Base-by-base conservation (phyloP, 2,888 invertebrate genomes). In the Lampropteryx suffumata region DNA sequence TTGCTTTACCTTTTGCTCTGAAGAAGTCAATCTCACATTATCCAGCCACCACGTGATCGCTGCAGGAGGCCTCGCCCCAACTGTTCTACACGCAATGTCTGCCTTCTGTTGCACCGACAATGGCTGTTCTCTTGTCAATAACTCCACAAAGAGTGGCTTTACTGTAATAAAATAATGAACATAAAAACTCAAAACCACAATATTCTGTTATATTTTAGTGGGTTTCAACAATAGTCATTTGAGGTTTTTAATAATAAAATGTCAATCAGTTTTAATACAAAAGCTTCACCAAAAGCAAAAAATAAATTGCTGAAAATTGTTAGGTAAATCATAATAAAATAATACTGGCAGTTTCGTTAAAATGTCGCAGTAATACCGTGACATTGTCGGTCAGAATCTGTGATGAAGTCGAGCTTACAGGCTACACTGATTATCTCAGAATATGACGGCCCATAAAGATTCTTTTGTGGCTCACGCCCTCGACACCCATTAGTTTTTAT, bases 1-100 rank as follows among this genome's bases (percentile, higher is more conserved):
- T 12, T 11, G 4, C 8, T 32, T 13, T 42, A 88, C 89, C 75
- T 84, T 82, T 54, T 88, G 86, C 11, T 73, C 62, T 1, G 73
- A 73, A 1, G 76, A 71, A 32, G 90, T 90, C 59, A 96, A 82
- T 61, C 93, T 93, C 55, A 92, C 92, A 36, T 92, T 94, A 67
- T 95, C 95, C 87, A 96, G 92, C 93, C 94, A 96, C 97, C 97
- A 97, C 0, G 94, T 93, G 56, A 97, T 94, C 69, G 94, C 92
- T 0, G 97, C 96, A 0, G 97, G 94, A 0, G 97, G 97, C 56
- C 96, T 88, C 2, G 97, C 96, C 0, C 97, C 97, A 39, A 94
- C 92, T 0, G 96, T 94, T 76, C 94, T 94, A 76, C 97, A 98
- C 29, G 94, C 94, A 61, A 97, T 92, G 71, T 96, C 95, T 57